Percentiles rank a stretch among this genome's conserved stretches.
phyloP scores from a whole-genome alignment of 2,113 vertebrate species.

The Neogobius melanostomus region DNA sequence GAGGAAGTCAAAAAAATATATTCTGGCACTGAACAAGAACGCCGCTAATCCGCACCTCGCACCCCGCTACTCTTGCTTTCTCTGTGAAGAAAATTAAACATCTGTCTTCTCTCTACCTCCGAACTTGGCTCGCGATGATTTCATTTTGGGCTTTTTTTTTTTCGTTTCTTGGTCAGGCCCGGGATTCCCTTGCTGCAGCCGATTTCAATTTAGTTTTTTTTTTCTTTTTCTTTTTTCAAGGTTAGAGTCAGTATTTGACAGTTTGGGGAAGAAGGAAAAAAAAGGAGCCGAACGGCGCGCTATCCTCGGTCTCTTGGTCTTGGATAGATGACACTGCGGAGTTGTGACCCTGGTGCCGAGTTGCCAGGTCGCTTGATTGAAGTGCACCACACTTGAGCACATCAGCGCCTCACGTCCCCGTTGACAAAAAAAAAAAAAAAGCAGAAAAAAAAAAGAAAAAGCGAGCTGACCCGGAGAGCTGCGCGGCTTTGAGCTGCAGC shows the following conservation, averaged over 20 bases:
- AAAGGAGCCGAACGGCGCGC: constrained; percentile 25
- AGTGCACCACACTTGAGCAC: constrained; percentile 75
- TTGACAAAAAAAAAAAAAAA: not conserved
- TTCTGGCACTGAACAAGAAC: constrained; percentile 58
- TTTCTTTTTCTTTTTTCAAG: constrained; percentile 31
- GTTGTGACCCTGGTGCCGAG: constrained; percentile 67
- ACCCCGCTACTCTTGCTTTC: constrained; percentile 29
- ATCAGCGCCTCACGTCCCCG: constrained; percentile 73
- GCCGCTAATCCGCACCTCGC: constrained; percentile 55
- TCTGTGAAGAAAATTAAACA: constrained; percentile 65
- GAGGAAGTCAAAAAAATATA: constrained; percentile 62
- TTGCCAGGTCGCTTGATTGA: constrained; percentile 69
- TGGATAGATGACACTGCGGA: constrained; percentile 41
- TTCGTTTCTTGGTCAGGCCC: constrained; percentile 49
- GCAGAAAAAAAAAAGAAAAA: constrained; percentile 34
- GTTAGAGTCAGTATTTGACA: not conserved
- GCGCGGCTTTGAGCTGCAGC: constrained; percentile 76
- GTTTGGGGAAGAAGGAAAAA: constrained; percentile 25
- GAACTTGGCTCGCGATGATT: constrained; percentile 48
- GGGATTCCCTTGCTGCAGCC: constrained; percentile 74
- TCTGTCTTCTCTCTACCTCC: constrained; percentile 66
- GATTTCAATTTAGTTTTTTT: constrained; percentile 63
- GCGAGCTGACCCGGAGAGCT: constrained; percentile 77
- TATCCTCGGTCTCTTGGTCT: constrained; percentile 20
- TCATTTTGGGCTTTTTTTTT: constrained; percentile 27